phyloP scores from a whole-genome alignment of 2,888 invertebrate species.

The Xylophagus ater region DNA sequence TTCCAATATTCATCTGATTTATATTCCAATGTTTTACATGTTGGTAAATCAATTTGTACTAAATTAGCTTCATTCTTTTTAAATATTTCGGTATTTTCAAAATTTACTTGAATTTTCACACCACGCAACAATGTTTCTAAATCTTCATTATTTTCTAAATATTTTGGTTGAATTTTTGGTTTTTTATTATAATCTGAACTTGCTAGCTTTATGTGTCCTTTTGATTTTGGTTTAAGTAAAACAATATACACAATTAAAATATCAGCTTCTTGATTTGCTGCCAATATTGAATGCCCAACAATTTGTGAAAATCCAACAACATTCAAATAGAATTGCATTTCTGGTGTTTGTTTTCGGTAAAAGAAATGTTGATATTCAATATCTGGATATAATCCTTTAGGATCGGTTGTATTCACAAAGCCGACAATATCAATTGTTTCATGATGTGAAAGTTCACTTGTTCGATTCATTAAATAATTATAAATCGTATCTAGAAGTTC shows the following conservation, averaged over 20 bases:
- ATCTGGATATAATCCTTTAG: conserved; percentile 45
- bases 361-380: conserved; percentile 43
- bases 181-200: conserved; percentile 44
- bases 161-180: conserved; percentile 55
- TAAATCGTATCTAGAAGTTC: neutral
- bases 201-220: conserved; percentile 44
- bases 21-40: conserved; percentile 25
- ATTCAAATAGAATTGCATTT: conserved; percentile 30
- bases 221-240: conserved; percentile 40
- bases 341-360: conserved; percentile 37
- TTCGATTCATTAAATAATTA: neutral
- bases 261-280: conserved; percentile 20
- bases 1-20: conserved; percentile 47
- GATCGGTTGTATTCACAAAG: conserved; percentile 44
- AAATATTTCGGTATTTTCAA: conserved; percentile 39
- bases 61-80: conserved; percentile 28
- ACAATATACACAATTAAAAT: conserved; percentile 21
- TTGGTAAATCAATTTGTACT: conserved; percentile 21
- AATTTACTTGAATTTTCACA: conserved; percentile 32
- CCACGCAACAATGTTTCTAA: conserved; percentile 42
- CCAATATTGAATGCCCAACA: conserved; percentile 10
- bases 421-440: conserved; percentile 43
- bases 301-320: conserved; percentile 21
- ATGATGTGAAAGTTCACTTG: too few species aligned
- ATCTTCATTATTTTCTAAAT: conserved; percentile 49